phyloP scores from a whole-genome alignment of 1,140 invertebrate species.

The Drosophila baimaii region DNA sequence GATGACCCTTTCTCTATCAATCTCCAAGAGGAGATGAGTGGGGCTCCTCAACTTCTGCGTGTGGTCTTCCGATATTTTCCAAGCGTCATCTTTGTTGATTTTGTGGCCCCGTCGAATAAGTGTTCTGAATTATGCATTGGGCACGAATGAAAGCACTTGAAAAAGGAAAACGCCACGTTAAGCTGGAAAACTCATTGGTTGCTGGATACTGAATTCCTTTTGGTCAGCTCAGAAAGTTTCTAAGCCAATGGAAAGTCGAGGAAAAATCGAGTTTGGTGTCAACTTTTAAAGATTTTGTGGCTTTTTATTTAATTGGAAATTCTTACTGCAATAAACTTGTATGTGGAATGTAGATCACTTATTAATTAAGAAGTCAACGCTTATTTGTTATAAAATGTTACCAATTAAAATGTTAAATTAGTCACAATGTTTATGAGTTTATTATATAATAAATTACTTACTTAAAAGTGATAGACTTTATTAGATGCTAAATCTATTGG shows the following conservation, averaged over 20 bases:
- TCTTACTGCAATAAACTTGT: background rate
- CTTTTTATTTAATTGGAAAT: slow-evolving; percentile 3
- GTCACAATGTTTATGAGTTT: background rate
- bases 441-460: background rate
- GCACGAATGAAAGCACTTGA: slow-evolving; percentile 48
- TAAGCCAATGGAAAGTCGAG: background rate
- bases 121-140: slow-evolving; percentile 55
- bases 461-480: too few species aligned
- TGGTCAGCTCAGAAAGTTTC: slow-evolving; percentile 19
- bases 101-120: slow-evolving; percentile 41
- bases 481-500: background rate
- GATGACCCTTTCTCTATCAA: slow-evolving; percentile 7
- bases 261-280: background rate
- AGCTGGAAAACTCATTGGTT: slow-evolving; percentile 37
- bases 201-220: slow-evolving; percentile 12
- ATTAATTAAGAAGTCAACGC: too few species aligned
- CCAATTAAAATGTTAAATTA: background rate
- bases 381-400: too few species aligned
- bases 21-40: too few species aligned
- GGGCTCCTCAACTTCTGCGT: slow-evolving; percentile 17
- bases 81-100: slow-evolving; percentile 57
- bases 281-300: slow-evolving; percentile 8
- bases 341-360: background rate
- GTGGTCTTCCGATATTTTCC: slow-evolving; percentile 39
- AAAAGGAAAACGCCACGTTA: slow-evolving; percentile 6